phyloP scores from a whole-genome alignment of 2,113 vertebrate species.

The Anseranas semipalmata region DNA sequence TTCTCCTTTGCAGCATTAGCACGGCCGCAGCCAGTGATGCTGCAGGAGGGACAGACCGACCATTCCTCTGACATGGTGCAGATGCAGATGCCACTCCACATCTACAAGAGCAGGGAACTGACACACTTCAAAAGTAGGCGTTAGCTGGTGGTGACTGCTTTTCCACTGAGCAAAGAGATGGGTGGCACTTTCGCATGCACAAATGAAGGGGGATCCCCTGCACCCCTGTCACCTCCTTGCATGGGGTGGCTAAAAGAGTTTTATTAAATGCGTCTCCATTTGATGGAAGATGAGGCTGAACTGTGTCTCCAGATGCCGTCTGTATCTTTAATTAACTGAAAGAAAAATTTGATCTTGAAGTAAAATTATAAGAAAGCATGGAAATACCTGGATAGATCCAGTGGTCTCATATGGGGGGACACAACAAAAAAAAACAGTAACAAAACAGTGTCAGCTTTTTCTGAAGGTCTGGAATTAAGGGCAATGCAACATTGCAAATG shows the following conservation, averaged over 20 bases:
- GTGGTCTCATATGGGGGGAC: not conserved
- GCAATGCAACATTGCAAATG: not conserved
- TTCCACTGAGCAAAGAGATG: not conserved
- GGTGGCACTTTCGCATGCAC: not conserved
- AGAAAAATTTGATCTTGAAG: not conserved
- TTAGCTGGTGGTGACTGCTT: not conserved
- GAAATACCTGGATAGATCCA: not conserved
- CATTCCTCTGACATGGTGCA: fast-evolving
- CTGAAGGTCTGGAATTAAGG: not conserved
- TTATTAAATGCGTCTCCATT: not conserved
- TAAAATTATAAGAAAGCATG: not conserved
- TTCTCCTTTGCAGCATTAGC: not conserved
- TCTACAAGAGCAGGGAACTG: not conserved
- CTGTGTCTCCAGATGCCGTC: not conserved
- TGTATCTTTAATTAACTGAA: not conserved
- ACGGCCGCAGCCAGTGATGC: not conserved
- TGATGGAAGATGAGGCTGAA: not conserved
- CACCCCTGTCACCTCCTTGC: not conserved
- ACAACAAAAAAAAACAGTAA: not conserved
- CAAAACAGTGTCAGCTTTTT: not conserved
- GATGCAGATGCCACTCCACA: not conserved
- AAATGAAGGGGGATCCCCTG: not conserved
- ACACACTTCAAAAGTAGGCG: not conserved
- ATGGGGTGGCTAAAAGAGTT: fast-evolving
- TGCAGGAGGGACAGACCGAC: not conserved